Evolutionary conservation across 2,888 invertebrate species (phyloP).

Genomic region (Torymus aiolomorphi): DNA sequence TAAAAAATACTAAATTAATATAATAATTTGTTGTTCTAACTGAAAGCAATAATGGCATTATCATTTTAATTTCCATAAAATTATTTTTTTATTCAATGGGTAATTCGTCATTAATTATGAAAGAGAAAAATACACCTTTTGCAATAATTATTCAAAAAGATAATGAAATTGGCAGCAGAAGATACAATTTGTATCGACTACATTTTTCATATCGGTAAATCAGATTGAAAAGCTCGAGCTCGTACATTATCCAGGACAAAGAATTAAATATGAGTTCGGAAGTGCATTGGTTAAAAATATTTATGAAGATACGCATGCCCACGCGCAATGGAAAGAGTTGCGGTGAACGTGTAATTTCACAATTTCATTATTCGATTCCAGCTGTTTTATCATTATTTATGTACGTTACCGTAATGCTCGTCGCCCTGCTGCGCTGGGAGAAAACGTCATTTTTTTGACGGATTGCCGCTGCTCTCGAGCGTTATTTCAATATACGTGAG

Average conservation of each 20-base stretch:
- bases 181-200: too few relatives aligned
- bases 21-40: too few relatives aligned
- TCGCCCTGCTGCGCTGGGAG: not conserved
- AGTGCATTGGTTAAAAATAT: slow-evolving; percentile 49
- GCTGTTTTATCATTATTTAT: slow-evolving; percentile 30
- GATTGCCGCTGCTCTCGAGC: not conserved
- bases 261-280: slow-evolving; percentile 35
- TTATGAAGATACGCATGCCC: slow-evolving; percentile 1
- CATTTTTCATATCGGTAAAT: not conserved
- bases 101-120: too few relatives aligned
- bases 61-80: too few relatives aligned
- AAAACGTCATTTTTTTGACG: slow-evolving; percentile 11
- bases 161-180: too few relatives aligned
- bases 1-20: too few relatives aligned
- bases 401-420: not conserved
- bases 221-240: slow-evolving; percentile 15
- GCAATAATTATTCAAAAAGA: too few relatives aligned
- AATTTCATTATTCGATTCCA: slow-evolving; percentile 14
- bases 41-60: too few relatives aligned
- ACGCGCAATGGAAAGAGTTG: not conserved
- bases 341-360: slow-evolving; percentile 6
- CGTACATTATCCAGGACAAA: slow-evolving; percentile 19
- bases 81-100: too few relatives aligned
- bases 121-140: too few relatives aligned
- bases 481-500: too few relatives aligned